Conservation (phyloP, 2,888 invertebrate species). For the Ormyrus pomaceus region DNA sequence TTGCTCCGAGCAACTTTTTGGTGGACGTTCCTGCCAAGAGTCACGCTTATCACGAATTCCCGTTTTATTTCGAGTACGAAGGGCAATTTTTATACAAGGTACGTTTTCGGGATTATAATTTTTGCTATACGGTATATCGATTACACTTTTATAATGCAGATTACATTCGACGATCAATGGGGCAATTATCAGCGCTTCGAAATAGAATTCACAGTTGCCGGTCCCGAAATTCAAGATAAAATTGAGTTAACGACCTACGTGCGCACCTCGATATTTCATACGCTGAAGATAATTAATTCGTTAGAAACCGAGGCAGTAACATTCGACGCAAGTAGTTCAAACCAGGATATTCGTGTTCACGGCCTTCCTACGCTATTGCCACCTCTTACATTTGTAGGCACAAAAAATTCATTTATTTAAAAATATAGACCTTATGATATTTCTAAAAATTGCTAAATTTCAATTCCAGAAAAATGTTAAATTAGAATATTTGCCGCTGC, state of each 20-base stretch:
- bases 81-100: conserved; percentile 63
- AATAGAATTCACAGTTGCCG: conserved; percentile 63
- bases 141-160: conserved; percentile 51
- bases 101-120: background rate
- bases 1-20: background rate
- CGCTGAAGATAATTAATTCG: conserved; percentile 64
- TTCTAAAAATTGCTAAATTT: conserved; percentile 1
- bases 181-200: conserved; percentile 66
- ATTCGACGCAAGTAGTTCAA: conserved; percentile 58
- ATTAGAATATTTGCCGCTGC: conserved; percentile 62
- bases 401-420: background rate
- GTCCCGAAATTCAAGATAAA: conserved; percentile 61
- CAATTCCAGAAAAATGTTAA: conserved; percentile 58
- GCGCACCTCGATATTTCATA: conserved; percentile 57
- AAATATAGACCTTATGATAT: background rate
- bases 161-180: conserved; percentile 62
- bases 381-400: conserved; percentile 37
- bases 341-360: conserved; percentile 41
- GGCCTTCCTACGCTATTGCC: conserved; percentile 41
- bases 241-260: conserved; percentile 63
- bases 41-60: conserved; percentile 52
- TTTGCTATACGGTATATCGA: background rate
- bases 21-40: conserved; percentile 61
- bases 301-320: conserved; percentile 53
- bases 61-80: conserved; percentile 61